Evolutionary conservation across 2,797 vertebrate genomes (phyloP).

Genomic region (Ataeniobius toweri): DNA sequence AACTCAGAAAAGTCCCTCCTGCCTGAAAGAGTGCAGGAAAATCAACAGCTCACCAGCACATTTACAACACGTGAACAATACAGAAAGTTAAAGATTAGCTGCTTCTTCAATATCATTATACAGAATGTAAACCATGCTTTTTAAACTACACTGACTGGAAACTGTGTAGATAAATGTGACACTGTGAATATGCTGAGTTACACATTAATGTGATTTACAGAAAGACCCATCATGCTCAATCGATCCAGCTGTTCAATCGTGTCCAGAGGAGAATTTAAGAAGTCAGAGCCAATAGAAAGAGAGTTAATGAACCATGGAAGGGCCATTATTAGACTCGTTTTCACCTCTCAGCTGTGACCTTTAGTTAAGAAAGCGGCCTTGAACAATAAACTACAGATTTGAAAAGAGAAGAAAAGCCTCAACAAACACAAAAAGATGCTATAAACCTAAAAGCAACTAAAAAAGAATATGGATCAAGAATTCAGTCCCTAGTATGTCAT

Average conservation of each 20-base stretch:
- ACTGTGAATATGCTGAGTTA: conserved; percentile 2
- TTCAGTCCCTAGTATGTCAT: background rate
- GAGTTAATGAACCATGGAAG: conserved; percentile 26
- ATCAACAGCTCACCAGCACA: conserved; percentile 2
- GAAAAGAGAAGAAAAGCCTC: background rate
- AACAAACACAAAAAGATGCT: conserved; percentile 28
- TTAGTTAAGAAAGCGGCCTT: background rate
- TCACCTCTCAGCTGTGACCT: conserved; percentile 63
- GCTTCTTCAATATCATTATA: conserved; percentile 16
- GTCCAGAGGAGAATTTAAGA: conserved; percentile 2
- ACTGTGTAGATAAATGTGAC: conserved; percentile 23
- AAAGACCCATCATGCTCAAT: conserved; percentile 22
- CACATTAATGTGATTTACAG: conserved; percentile 24
- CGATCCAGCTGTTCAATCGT: conserved; percentile 11
- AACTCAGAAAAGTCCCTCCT: background rate
- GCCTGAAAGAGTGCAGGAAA: background rate
- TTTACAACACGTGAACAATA: conserved; percentile 28
- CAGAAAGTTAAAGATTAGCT: conserved; percentile 52
- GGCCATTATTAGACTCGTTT: conserved; percentile 41
- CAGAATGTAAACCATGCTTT: conserved; percentile 15
- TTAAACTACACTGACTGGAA: background rate
- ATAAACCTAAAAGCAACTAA: conserved; percentile 9
- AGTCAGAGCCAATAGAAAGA: conserved; percentile 1
- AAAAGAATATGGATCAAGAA: background rate
- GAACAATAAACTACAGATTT: conserved; percentile 14